Conservation (phyloP, 2,888 invertebrate genomes). For the Aphodius sticticus region DNA sequence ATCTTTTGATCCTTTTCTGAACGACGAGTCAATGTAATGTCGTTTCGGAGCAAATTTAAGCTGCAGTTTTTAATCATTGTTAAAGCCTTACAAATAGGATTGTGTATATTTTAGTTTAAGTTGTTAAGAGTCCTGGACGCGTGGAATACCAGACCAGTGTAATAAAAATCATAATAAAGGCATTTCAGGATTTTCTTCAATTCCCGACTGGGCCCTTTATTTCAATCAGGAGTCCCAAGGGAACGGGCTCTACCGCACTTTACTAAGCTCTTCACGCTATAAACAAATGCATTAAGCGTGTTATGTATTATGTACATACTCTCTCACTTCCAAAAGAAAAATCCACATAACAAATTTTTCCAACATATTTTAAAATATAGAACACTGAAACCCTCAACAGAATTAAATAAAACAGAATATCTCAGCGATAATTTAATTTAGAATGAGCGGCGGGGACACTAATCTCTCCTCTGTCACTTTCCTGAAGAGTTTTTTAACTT, state of each 20-base stretch:
- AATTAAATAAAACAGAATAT: not conserved
- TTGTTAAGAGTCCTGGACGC: not conserved
- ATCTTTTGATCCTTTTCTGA: no score
- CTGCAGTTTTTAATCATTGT: no score
- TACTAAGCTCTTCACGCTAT: not conserved
- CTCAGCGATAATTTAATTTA: not conserved
- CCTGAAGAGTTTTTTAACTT: not conserved
- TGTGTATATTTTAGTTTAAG: not conserved
- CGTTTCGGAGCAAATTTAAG: no score
- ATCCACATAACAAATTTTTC: not conserved
- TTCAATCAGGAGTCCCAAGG: not conserved
- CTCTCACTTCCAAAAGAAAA: not conserved
- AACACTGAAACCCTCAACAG: not conserved
- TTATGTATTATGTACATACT: no score
- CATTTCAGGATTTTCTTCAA: not conserved
- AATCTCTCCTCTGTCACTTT: not conserved
- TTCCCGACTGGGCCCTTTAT: not conserved
- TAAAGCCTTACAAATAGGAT: no score
- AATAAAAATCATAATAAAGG: not conserved
- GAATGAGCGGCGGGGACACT: not conserved
- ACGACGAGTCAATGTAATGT: no score
- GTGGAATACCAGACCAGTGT: not conserved
- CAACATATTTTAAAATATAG: not conserved
- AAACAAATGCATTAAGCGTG: not conserved
- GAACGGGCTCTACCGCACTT: not conserved